These are phyloP conservation scores for Opisthocomus hoazin DNA, from an alignment of 2,113 vertebrate species.

Conservation along the genomic window DNA sequence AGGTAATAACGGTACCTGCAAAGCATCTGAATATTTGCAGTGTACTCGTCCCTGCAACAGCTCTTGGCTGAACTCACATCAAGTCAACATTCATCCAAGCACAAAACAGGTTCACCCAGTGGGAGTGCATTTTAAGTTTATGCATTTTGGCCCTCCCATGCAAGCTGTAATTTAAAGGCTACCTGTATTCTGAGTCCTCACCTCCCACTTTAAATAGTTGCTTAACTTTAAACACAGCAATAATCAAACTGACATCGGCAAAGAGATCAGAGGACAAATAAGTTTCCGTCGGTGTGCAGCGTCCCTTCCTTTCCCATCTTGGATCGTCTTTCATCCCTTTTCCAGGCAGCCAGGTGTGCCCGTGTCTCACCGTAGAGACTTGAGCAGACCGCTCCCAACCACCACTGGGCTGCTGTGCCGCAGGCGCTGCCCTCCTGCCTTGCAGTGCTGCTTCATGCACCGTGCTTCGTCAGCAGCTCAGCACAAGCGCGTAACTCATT, in stretches of 20 bases:
- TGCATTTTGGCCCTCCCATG: neutral
- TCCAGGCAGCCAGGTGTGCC: neutral
- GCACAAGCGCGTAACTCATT: neutral
- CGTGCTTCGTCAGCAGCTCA: rapidly evolving
- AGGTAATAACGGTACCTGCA: neutral
- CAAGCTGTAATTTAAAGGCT: neutral
- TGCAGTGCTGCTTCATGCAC: rapidly evolving
- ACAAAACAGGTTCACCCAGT: neutral
- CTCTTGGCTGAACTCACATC: neutral
- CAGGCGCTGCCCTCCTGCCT: too few species aligned
- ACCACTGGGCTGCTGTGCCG: neutral
- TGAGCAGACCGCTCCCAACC: neutral
- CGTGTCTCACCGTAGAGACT: rapidly evolving
- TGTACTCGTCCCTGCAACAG: rapidly evolving
- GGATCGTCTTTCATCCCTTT: neutral
- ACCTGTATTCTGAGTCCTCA: neutral
- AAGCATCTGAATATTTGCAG: neutral
- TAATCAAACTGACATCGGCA: neutral
- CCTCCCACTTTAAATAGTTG: neutral
- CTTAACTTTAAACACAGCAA: neutral
- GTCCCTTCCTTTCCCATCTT: neutral
- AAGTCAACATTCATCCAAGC: neutral
- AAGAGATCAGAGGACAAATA: neutral
- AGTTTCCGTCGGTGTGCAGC: neutral
- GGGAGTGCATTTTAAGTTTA: neutral